Percentiles rank a stretch among this genome's conserved stretches.
phyloP scores from a whole-genome alignment of 2,113 vertebrate genomes.

The Ochotona princeps region DNA sequence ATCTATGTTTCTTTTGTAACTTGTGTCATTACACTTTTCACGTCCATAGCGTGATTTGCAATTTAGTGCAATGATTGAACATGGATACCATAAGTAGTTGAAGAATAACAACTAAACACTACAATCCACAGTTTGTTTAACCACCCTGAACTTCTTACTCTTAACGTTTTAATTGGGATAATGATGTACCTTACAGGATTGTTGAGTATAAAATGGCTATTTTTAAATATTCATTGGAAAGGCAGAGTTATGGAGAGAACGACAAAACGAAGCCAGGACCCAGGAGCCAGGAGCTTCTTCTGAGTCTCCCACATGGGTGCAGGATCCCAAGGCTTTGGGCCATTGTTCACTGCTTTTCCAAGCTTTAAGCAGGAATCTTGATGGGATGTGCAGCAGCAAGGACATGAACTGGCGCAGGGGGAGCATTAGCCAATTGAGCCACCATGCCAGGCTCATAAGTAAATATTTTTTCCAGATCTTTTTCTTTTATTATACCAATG shows the following conservation, averaged over 20 bases:
- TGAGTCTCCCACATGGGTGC: no score
- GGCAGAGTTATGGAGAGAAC: no score
- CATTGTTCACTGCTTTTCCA: no score
- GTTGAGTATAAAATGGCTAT: background rate
- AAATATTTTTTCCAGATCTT: background rate
- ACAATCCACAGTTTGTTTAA: background rate
- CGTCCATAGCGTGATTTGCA: background rate
- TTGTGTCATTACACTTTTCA: no score
- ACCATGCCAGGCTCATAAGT: background rate
- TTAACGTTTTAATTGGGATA: background rate
- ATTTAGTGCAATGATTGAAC: background rate
- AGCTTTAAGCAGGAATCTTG: no score
- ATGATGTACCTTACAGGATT: background rate
- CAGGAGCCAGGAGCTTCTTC: no score
- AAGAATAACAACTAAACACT: background rate
- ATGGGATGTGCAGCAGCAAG: no score
- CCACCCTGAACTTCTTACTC: no score
- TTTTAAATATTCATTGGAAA: background rate
- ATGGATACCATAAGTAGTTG: background rate
- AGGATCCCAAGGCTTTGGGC: no score
- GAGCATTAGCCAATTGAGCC: no score
- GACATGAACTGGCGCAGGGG: no score
- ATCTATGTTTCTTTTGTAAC: background rate
- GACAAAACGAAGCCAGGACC: no score
- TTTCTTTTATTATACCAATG: background rate